phyloP scores from a whole-genome alignment of 2,797 vertebrate species.

The Sebastes trivittatus region DNA sequence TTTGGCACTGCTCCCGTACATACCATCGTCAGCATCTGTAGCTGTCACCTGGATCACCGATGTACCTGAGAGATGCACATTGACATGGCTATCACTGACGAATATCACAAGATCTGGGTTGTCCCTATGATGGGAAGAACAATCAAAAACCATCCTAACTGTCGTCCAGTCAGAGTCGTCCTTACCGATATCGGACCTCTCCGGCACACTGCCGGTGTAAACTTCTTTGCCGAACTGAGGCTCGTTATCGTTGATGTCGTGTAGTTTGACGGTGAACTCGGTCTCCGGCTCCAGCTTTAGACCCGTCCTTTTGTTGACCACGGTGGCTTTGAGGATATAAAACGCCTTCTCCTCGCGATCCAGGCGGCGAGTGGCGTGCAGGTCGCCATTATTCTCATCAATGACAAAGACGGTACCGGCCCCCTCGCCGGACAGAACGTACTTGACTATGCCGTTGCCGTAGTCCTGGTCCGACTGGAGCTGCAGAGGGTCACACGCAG shows the following conservation, averaged over 20 bases:
- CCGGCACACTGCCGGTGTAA: conserved; percentile 90
- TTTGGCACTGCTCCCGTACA: conserved; percentile 93
- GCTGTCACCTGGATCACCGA: conserved; percentile 96
- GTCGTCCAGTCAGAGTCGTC: neutral
- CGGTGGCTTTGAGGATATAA: conserved; percentile 90
- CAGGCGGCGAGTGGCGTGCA: conserved; percentile 92
- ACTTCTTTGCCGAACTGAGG: conserved; percentile 92
- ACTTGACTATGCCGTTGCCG: conserved; percentile 90
- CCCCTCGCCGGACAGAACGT: conserved; percentile 93
- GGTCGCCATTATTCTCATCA: conserved; percentile 91
- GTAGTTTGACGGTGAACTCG: conserved; percentile 94
- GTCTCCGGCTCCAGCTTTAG: conserved; percentile 93
- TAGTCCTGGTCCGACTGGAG: conserved; percentile 96
- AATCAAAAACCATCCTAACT: neutral
- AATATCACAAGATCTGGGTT: neutral
- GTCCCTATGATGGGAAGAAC: neutral
- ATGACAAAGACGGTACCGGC: conserved; percentile 92
- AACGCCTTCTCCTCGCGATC: conserved; percentile 93
- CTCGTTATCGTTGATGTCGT: conserved; percentile 98
- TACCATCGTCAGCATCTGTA: conserved; percentile 93
- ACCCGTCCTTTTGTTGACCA: conserved; percentile 87
- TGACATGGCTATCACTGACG: neutral
- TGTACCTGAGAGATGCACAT: conserved; percentile 82
- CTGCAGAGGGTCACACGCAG: conserved; percentile 67
- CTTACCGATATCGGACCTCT: conserved; percentile 93